Evolutionary conservation across 2,888 invertebrate species (phyloP).

Genomic region (Spodoptera exigua): DNA sequence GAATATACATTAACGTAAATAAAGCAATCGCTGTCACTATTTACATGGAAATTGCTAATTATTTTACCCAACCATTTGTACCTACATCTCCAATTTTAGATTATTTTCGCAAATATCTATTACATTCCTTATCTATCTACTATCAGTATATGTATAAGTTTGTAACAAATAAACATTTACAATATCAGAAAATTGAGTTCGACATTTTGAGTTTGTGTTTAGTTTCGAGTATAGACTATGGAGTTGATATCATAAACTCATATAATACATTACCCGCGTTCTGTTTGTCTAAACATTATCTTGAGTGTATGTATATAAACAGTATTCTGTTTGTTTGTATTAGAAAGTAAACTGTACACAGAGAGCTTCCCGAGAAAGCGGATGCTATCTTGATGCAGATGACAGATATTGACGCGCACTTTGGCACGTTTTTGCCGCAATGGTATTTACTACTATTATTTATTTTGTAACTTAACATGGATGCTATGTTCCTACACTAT

Average conservation of each 20-base stretch:
- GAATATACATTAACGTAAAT: constrained; percentile 29
- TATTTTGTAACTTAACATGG: background rate
- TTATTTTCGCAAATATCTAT: too few relatives aligned
- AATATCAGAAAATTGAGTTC: too few relatives aligned
- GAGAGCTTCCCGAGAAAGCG: constrained; percentile 36
- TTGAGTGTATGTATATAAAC: constrained; percentile 6
- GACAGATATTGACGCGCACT: constrained; percentile 18
- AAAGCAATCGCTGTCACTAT: constrained; percentile 2
- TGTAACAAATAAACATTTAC: too few relatives aligned
- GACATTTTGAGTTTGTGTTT: too few relatives aligned
- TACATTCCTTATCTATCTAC: too few relatives aligned
- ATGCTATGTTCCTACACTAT: too few relatives aligned
- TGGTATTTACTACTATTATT: constrained; percentile 1
- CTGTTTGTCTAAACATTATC: constrained; percentile 18
- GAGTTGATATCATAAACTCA: background rate
- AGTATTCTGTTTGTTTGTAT: constrained; percentile 22
- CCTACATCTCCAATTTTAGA: too few relatives aligned
- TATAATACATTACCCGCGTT: background rate
- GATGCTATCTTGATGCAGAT: constrained; percentile 25
- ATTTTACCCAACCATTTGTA: too few relatives aligned
- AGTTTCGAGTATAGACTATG: too few relatives aligned
- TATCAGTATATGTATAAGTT: too few relatives aligned
- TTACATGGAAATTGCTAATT: background rate
- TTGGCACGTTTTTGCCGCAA: background rate
- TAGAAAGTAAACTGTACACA: constrained; percentile 38